Evolutionary conservation across 2,113 vertebrate genomes (phyloP).

Genomic region (Verasper variegatus): DNA sequence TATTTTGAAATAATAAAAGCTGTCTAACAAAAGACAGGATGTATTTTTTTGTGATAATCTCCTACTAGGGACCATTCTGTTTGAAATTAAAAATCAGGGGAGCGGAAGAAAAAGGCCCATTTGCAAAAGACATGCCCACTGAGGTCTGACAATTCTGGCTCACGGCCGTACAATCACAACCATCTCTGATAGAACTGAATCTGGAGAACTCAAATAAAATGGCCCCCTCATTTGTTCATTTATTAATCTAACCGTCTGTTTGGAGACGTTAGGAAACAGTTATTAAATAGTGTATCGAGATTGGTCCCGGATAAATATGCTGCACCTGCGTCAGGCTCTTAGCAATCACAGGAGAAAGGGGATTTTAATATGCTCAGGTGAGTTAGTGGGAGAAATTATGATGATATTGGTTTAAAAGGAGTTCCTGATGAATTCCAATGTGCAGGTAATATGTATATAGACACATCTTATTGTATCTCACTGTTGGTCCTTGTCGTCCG

Average conservation of each 20-base stretch:
- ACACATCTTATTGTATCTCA: constrained; percentile 48
- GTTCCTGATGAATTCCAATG: neutral
- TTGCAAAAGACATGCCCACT: constrained; percentile 36
- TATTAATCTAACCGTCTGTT: constrained; percentile 21
- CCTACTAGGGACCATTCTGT: constrained; percentile 6
- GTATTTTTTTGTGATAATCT: neutral
- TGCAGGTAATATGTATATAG: neutral
- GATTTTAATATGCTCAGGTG: constrained; percentile 28
- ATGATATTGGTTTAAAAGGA: neutral
- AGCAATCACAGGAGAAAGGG: constrained; percentile 36
- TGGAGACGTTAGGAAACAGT: constrained; percentile 1
- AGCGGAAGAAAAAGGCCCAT: constrained; percentile 25
- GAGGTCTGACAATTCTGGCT: constrained; percentile 45
- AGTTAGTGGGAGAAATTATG: neutral
- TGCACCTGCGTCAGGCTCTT: constrained; percentile 3
- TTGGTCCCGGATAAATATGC: neutral
- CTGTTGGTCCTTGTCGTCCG: constrained; percentile 79
- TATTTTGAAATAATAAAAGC: constrained; percentile 1
- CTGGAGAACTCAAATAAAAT: constrained; percentile 29
- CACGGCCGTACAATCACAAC: constrained; percentile 22
- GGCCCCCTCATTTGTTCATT: constrained; percentile 19
- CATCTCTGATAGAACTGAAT: constrained; percentile 29
- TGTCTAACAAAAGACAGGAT: constrained; percentile 1
- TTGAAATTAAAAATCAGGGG: constrained; percentile 61
- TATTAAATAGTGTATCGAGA: neutral